phyloP scores from a whole-genome alignment of 2,888 invertebrate species.

The Drosophila vallismaia region DNA sequence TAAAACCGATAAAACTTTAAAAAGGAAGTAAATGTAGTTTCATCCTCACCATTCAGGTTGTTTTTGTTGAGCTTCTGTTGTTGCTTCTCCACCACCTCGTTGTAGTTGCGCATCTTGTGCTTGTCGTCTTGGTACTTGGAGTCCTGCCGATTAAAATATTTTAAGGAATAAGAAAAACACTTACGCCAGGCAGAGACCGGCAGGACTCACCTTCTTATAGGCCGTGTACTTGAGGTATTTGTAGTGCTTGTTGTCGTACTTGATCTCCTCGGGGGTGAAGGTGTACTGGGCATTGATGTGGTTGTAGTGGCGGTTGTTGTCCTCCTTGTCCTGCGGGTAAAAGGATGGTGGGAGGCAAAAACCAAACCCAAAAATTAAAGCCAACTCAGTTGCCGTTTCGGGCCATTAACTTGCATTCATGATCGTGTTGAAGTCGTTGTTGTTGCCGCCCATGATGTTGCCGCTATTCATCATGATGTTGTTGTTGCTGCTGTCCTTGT shows the following conservation, averaged over 20 bases:
- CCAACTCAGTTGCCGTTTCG: neutral
- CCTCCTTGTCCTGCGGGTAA: constrained; percentile 81
- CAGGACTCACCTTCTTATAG: constrained; percentile 86
- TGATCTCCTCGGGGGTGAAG: constrained; percentile 90
- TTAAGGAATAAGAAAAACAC: neutral
- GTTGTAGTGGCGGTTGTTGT: constrained; percentile 84
- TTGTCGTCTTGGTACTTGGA: constrained; percentile 85
- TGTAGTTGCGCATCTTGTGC: constrained; percentile 87
- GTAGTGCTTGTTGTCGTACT: constrained; percentile 91
- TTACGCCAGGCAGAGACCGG: neutral
- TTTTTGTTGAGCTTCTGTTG: constrained; percentile 81
- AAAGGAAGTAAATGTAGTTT: neutral
- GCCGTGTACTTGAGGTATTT: constrained; percentile 91
- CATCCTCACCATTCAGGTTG: constrained; percentile 74
- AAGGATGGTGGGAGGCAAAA: neutral
- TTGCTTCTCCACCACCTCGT: constrained; percentile 86
- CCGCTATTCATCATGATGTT: constrained; percentile 79
- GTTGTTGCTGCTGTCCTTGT: constrained; percentile 81
- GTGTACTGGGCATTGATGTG: constrained; percentile 86
- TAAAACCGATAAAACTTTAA: no score
- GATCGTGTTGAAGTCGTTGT: constrained; percentile 81
- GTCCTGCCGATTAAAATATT: constrained; percentile 81
- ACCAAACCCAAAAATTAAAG: constrained; percentile 3
- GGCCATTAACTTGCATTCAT: constrained; percentile 79
- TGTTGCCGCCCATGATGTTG: constrained; percentile 76